Percentiles rank a stretch among this genome's conserved stretches.
These are phyloP conservation scores for Spilarctia lutea DNA, from an alignment of 2,888 invertebrate species.

Conservation along the genomic window DNA sequence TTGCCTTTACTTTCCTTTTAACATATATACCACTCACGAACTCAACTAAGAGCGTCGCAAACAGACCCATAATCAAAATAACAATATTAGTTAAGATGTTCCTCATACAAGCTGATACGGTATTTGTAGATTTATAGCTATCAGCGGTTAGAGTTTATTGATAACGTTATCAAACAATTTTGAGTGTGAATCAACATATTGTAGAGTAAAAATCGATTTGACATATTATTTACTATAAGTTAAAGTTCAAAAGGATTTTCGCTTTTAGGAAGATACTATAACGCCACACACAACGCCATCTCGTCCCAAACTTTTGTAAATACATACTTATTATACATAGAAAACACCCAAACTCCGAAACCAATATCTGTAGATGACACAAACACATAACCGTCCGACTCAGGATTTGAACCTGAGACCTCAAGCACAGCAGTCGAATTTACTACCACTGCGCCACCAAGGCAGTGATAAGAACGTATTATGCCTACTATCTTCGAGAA, in stretches of 20 bases:
- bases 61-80: background rate
- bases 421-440: too few relatives aligned
- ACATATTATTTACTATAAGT: background rate
- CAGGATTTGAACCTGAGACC: too few relatives aligned
- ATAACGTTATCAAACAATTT: background rate
- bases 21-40: too few relatives aligned
- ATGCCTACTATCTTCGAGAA: background rate
- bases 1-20: background rate
- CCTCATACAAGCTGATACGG: background rate
- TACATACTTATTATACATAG: too few relatives aligned
- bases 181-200: background rate
- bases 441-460: too few relatives aligned
- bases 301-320: too few relatives aligned
- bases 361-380: too few relatives aligned
- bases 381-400: too few relatives aligned
- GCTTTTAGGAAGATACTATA: background rate
- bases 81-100: background rate
- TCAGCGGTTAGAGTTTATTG: conserved; percentile 4
- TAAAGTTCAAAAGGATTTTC: background rate
- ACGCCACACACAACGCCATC: too few relatives aligned
- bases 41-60: too few relatives aligned
- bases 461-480: background rate
- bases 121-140: conserved; percentile 1
- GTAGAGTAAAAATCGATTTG: background rate
- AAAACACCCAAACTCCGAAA: too few relatives aligned